These are phyloP conservation scores for Noctilio leporinus DNA, from an alignment of 2,113 vertebrate species.

Conservation along the genomic window DNA sequence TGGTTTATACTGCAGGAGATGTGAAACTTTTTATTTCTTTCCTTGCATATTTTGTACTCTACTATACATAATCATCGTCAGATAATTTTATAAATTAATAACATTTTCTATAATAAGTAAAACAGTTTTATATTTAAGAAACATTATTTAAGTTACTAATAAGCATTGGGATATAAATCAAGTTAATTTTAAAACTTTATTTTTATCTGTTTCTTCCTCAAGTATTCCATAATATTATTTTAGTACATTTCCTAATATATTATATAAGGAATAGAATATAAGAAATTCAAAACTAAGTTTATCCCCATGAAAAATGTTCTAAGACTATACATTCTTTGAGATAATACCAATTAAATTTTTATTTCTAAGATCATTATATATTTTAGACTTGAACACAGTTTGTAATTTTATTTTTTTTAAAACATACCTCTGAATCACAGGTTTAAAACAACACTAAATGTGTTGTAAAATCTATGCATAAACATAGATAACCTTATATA, in stretches of 20 bases:
- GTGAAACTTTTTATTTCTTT: conserved; percentile 1
- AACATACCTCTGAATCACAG: background rate
- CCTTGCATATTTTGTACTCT: background rate
- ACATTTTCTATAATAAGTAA: background rate
- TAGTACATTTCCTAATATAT: background rate
- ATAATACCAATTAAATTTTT: conserved; percentile 10
- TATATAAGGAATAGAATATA: background rate
- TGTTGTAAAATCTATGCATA: conserved; percentile 1
- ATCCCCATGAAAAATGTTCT: background rate
- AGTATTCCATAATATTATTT: background rate
- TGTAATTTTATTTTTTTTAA: background rate
- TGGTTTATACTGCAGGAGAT: background rate
- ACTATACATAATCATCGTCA: background rate
- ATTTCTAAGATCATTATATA: background rate
- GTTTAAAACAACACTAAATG: background rate
- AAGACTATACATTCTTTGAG: background rate
- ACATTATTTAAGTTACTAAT: background rate
- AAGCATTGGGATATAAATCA: background rate
- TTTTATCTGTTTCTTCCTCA: conserved; percentile 21
- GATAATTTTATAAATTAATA: background rate
- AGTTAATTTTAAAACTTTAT: conserved; percentile 8
- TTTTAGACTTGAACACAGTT: background rate
- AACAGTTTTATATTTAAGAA: conserved; percentile 24
- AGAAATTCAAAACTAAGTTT: background rate
- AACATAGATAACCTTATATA: background rate